Evolutionary conservation across 2,888 invertebrate species (phyloP).

Genomic region (Aporophyla nigra): DNA sequence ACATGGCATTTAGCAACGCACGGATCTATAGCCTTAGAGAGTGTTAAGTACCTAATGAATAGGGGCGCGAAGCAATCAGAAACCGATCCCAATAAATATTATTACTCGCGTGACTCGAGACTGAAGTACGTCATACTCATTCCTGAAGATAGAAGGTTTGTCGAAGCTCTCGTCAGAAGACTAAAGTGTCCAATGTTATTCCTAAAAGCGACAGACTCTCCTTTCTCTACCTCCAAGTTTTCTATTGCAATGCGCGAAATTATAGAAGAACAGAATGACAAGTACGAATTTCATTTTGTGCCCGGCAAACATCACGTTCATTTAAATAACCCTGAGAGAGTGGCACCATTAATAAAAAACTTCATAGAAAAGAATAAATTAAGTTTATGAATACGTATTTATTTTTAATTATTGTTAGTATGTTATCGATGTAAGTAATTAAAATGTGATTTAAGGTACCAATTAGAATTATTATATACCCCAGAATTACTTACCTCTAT

Average conservation of each 20-base stretch:
- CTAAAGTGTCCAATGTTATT: slow-evolving; percentile 92
- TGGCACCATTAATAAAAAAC: slow-evolving; percentile 90
- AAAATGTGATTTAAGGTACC: background rate
- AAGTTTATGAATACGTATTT: slow-evolving; percentile 32
- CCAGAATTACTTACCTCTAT: background rate
- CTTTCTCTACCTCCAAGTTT: slow-evolving; percentile 90
- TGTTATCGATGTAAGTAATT: background rate
- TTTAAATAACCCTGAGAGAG: slow-evolving; percentile 92
- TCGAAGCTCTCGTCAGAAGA: slow-evolving; percentile 89
- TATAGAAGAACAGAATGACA: slow-evolving; percentile 88
- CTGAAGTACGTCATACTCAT: slow-evolving; percentile 89
- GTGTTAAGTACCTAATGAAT: slow-evolving; percentile 89
- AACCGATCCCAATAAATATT: slow-evolving; percentile 91
- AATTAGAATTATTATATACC: background rate
- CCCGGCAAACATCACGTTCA: slow-evolving; percentile 94
- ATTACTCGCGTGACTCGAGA: slow-evolving; percentile 92
- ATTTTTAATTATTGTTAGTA: background rate
- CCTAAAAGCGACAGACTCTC: slow-evolving; percentile 91
- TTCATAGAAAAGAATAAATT: slow-evolving; percentile 89
- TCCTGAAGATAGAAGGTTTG: slow-evolving; percentile 89
- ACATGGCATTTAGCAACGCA: slow-evolving; percentile 89
- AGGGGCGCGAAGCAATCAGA: slow-evolving; percentile 91
- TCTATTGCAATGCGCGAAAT: slow-evolving; percentile 90
- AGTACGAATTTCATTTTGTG: slow-evolving; percentile 91
- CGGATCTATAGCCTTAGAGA: slow-evolving; percentile 90